A percentile compares a stretch with the other conserved stretches of the same genome.
Evolutionary conservation across 1,140 invertebrate species (phyloP).

Genomic region (Neodiprion fabricii): DNA sequence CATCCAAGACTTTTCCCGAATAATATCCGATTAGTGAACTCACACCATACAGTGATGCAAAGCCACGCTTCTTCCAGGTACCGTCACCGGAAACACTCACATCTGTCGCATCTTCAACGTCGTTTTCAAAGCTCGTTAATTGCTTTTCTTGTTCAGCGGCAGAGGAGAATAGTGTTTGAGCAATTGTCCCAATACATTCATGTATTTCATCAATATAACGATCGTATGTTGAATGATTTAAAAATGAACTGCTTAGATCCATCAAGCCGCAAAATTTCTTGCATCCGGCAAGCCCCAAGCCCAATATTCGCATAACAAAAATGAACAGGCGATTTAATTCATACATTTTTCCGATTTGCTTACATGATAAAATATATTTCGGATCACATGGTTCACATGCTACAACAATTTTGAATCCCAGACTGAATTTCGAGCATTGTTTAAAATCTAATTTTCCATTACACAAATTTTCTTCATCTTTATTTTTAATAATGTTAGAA

Average conservation of each 20-base stretch:
- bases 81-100: constrained; percentile 21
- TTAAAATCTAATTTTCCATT: no score
- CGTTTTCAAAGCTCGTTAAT: constrained; percentile 19
- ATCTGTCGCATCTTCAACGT: constrained; percentile 10
- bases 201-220: constrained; percentile 26
- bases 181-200: constrained; percentile 19
- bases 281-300: constrained; percentile 37
- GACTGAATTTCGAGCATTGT: constrained; percentile 30
- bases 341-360: constrained; percentile 35
- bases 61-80: constrained; percentile 32
- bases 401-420: constrained; percentile 37
- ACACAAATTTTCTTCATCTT: no score
- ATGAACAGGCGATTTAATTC: constrained; percentile 38
- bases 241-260: constrained; percentile 31
- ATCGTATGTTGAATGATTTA: constrained; percentile 22
- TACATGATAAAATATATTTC: constrained; percentile 36
- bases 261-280: constrained; percentile 41
- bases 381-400: constrained; percentile 35
- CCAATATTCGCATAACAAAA: constrained; percentile 38
- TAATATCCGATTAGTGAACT: constrained; percentile 30
- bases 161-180: constrained; percentile 17
- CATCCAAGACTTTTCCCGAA: constrained; percentile 34
- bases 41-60: constrained; percentile 33
- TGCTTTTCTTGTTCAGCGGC: constrained; percentile 23
- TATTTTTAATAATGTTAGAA: constrained; percentile 28